phyloP scores from a whole-genome alignment of 2,888 invertebrate species.

The Eudemis profundana region DNA sequence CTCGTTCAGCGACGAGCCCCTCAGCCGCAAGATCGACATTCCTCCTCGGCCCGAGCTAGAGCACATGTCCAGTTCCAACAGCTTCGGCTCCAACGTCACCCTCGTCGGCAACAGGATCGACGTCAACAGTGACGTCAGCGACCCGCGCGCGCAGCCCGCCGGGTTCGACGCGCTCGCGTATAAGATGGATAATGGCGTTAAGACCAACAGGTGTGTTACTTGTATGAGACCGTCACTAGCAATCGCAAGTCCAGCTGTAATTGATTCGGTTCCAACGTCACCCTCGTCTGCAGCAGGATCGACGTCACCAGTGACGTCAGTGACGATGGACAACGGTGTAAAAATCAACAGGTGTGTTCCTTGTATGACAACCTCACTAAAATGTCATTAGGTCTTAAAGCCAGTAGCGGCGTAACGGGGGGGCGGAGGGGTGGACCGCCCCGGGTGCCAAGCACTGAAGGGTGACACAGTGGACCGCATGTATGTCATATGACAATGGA shows the following conservation, averaged over 20 bases:
- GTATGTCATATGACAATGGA: too few species aligned
- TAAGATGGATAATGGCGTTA: slow-evolving; percentile 85
- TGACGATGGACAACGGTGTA: too few species aligned
- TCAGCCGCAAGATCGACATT: slow-evolving; percentile 63
- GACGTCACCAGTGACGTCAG: too few species aligned
- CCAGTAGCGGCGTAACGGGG: too few species aligned
- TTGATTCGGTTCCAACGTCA: neutral
- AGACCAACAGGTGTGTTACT: slow-evolving; percentile 69
- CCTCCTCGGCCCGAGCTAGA: slow-evolving; percentile 63
- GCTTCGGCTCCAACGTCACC: slow-evolving; percentile 93
- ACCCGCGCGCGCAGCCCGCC: slow-evolving; percentile 60
- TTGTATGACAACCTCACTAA: too few species aligned
- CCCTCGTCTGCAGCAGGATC: too few species aligned
- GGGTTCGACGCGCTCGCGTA: slow-evolving; percentile 88
- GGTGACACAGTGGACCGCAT: too few species aligned
- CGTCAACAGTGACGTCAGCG: slow-evolving; percentile 85
- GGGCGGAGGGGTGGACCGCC: too few species aligned
- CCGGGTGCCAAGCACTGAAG: too few species aligned
- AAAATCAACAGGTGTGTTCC: too few species aligned
- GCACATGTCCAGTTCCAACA: slow-evolving; percentile 83
- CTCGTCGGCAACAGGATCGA: slow-evolving; percentile 95
- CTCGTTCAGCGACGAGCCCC: slow-evolving; percentile 73
- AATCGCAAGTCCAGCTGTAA: too few species aligned
- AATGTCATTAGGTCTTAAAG: too few species aligned
- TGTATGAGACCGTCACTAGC: neutral